Evolutionary conservation across 2,888 invertebrate species (phyloP).

Genomic region (Apotomis betuletana): DNA sequence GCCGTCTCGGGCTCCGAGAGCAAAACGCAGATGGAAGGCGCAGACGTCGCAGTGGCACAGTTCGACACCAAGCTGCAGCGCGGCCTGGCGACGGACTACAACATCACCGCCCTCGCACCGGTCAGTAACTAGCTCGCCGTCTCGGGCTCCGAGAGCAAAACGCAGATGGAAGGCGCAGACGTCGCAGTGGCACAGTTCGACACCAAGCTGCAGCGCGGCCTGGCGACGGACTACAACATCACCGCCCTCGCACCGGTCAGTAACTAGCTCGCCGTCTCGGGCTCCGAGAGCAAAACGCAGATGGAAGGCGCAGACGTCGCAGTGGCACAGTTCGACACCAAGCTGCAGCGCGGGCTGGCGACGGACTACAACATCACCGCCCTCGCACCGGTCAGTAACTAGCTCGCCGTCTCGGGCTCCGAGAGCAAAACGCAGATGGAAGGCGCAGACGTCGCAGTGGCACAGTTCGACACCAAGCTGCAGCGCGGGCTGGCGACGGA

Average conservation of each 20-base stretch:
- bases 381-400: slow-evolving; percentile 87
- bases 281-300: slow-evolving; percentile 86
- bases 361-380: slow-evolving; percentile 94
- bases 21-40: slow-evolving; percentile 91
- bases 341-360: slow-evolving; percentile 86
- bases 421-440: slow-evolving; percentile 89
- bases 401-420: slow-evolving; percentile 85
- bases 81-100: slow-evolving; percentile 92
- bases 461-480: slow-evolving; percentile 86
- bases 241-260: slow-evolving; percentile 91
- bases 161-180: slow-evolving; percentile 94
- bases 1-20: slow-evolving; percentile 87
- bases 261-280: slow-evolving; percentile 77
- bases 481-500: slow-evolving; percentile 89
- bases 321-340: slow-evolving; percentile 88
- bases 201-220: slow-evolving; percentile 84
- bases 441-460: slow-evolving; percentile 92
- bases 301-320: slow-evolving; percentile 95
- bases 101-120: slow-evolving; percentile 91
- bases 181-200: slow-evolving; percentile 90
- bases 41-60: slow-evolving; percentile 91
- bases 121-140: slow-evolving; percentile 78
- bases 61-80: slow-evolving; percentile 85
- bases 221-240: slow-evolving; percentile 92
- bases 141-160: slow-evolving; percentile 87